phyloP scores from a whole-genome alignment of 2,797 vertebrate genomes.

The Premnoplex brunnescens region DNA sequence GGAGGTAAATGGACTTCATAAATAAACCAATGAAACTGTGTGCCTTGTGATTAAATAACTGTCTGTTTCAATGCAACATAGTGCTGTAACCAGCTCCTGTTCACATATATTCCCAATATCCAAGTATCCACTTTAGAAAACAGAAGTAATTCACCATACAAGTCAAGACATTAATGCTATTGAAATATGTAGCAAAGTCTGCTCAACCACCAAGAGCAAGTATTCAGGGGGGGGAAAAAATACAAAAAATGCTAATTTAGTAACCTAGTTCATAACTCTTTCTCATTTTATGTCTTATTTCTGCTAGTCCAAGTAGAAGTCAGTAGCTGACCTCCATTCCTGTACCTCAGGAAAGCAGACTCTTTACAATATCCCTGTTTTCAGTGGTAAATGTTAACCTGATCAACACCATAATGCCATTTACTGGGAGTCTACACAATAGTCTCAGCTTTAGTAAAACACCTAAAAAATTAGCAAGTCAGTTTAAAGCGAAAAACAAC shows the following conservation, averaged over 20 bases:
- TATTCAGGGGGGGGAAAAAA: background rate
- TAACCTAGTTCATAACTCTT: background rate
- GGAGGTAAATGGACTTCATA: background rate
- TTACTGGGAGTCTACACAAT: constrained; percentile 58
- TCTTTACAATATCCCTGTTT: constrained; percentile 59
- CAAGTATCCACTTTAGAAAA: background rate
- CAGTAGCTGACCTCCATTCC: background rate
- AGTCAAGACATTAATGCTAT: background rate
- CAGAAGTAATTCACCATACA: background rate
- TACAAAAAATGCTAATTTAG: background rate
- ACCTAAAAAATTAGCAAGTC: constrained; percentile 71
- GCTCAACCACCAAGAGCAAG: background rate
- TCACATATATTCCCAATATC: background rate
- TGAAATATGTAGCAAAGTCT: background rate
- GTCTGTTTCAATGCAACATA: background rate
- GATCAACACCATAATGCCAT: constrained; percentile 62
- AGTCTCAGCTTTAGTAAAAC: constrained; percentile 42
- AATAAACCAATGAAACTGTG: background rate
- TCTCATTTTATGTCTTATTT: background rate
- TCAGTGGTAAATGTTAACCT: constrained; percentile 74
- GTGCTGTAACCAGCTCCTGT: background rate
- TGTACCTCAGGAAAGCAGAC: constrained; percentile 43
- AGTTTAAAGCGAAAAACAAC: constrained; percentile 63
- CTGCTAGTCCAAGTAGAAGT: background rate
- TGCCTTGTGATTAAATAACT: background rate